Conservation (phyloP, 2,888 invertebrate species). For the Schrankia costaestrigalis region DNA sequence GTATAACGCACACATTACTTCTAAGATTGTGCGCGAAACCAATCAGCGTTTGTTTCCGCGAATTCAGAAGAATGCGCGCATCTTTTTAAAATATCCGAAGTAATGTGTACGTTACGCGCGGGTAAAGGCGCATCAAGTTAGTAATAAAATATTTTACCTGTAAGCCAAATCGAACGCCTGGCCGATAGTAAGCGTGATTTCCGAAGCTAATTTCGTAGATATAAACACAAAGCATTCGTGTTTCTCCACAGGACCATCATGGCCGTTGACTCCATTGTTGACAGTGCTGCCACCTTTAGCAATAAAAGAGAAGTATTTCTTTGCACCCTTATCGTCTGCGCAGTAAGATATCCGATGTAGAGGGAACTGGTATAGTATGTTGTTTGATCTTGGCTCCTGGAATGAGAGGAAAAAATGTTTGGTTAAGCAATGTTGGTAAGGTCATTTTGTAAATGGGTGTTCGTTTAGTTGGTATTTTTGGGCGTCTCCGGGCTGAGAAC, state of each 20-base stretch:
- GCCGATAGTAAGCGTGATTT: conserved; percentile 98
- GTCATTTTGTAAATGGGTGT: not conserved
- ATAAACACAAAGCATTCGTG: conserved; percentile 99
- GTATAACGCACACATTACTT: too few relatives aligned
- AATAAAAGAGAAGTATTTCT: conserved; percentile 97
- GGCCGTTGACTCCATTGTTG: conserved; percentile 47
- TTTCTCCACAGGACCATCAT: conserved; percentile 79
- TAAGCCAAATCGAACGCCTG: conserved; percentile 99
- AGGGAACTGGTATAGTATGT: conserved; percentile 96
- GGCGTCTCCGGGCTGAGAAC: too few relatives aligned
- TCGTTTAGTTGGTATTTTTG: not conserved
- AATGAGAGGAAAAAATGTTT: conserved; percentile 29
- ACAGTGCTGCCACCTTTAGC: conserved; percentile 81
- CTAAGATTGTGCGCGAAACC: too few relatives aligned
- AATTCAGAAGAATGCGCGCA: too few relatives aligned
- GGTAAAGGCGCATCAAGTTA: too few relatives aligned
- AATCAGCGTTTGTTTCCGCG: too few relatives aligned
- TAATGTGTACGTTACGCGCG: too few relatives aligned
- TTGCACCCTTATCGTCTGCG: conserved; percentile 99
- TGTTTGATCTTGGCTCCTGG: conserved; percentile 87
- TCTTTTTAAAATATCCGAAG: too few relatives aligned
- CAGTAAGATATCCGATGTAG: conserved; percentile 99
- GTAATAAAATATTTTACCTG: conserved; percentile 69
- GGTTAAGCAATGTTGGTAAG: not conserved
- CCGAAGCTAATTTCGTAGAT: conserved; percentile 97